phyloP scores from a whole-genome alignment of 2,797 vertebrate genomes.

The Sebastes jordani region DNA sequence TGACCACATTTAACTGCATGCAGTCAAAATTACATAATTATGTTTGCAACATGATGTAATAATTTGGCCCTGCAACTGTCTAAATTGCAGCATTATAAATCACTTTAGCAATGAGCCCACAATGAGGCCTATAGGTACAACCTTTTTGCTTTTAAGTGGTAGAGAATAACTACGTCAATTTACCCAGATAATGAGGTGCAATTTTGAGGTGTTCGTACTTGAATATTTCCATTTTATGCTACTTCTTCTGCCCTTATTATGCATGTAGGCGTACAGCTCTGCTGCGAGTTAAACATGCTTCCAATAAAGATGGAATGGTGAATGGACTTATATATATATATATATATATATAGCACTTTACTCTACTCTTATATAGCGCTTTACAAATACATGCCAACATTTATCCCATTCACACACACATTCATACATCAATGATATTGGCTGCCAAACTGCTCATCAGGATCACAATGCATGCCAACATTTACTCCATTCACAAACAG shows the following conservation, averaged over 20 bases:
- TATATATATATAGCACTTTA: too few species aligned
- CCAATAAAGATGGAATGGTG: not conserved
- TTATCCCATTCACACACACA: not conserved
- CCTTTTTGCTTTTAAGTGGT: not conserved
- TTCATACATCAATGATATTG: not conserved
- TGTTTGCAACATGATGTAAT: not conserved
- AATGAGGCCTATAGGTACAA: not conserved
- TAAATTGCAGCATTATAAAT: not conserved
- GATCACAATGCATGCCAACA: not conserved
- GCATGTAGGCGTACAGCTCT: not conserved
- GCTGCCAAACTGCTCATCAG: not conserved
- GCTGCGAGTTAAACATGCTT: not conserved
- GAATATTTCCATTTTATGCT: not conserved
- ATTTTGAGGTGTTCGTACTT: not conserved
- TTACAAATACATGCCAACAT: not conserved
- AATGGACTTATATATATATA: not conserved
- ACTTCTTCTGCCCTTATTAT: not conserved
- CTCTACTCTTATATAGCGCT: not conserved
- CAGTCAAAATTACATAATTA: not conserved
- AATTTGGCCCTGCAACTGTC: not conserved
- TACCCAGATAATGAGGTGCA: not conserved
- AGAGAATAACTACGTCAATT: not conserved
- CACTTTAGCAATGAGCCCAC: not conserved
- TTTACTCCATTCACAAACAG: too few species aligned
- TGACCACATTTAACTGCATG: not conserved